Conservation (phyloP, 2,797 vertebrate genomes). For the Setipinna tenuifilis region DNA sequence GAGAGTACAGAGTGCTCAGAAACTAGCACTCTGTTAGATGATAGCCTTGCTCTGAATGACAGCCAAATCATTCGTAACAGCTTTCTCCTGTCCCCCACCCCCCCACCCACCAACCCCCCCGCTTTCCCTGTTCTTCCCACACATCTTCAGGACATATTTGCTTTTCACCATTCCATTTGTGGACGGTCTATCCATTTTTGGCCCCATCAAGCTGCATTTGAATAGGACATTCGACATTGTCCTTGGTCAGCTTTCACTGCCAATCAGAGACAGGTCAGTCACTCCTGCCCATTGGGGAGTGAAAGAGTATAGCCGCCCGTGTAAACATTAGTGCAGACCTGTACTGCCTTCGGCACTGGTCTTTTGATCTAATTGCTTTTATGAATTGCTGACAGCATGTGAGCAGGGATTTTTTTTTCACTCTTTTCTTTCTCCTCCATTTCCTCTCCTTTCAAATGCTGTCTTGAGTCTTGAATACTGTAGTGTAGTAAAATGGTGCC, state of each 20-base stretch:
- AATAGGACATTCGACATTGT: not conserved
- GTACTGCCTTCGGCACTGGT: not conserved
- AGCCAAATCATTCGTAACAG: too few relatives aligned
- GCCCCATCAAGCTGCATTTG: not conserved
- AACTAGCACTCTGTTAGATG: too few relatives aligned
- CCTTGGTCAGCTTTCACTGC: not conserved
- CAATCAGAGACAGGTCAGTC: slow-evolving; percentile 11
- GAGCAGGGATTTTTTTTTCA: not conserved
- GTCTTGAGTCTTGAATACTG: not conserved
- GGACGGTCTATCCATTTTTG: not conserved
- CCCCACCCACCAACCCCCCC: too few relatives aligned
- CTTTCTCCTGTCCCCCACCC: too few relatives aligned
- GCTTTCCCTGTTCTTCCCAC: too few relatives aligned
- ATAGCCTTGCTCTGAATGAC: too few relatives aligned
- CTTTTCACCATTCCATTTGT: not conserved
- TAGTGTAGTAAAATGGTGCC: slow-evolving; percentile 35
- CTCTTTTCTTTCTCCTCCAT: not conserved
- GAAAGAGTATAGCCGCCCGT: not conserved
- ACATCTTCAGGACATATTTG: too few relatives aligned
- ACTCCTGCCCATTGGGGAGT: not conserved
- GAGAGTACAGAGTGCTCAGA: too few relatives aligned
- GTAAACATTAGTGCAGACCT: not conserved
- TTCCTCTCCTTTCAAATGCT: not conserved
- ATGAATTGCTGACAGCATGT: not conserved
- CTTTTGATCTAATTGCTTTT: slow-evolving; percentile 24